Evolutionary conservation across 2,113 vertebrate genomes (phyloP).

Genomic region (Micronycteris hirsuta): DNA sequence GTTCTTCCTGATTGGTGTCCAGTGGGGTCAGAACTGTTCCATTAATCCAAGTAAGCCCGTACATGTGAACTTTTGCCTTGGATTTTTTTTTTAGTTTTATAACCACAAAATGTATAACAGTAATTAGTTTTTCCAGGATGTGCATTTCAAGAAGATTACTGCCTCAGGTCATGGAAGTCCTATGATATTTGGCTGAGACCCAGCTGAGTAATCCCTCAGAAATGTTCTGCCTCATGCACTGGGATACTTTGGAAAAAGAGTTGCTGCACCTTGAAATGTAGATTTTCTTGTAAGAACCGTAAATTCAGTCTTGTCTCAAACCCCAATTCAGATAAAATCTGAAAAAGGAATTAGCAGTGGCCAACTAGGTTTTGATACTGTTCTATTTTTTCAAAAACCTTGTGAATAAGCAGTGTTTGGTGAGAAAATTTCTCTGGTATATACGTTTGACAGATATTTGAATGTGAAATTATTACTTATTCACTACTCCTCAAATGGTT

Average conservation of each 20-base stretch:
- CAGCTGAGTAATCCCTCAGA: neutral
- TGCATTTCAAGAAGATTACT: conserved; percentile 42
- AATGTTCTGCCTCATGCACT: neutral
- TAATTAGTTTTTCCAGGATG: conserved; percentile 47
- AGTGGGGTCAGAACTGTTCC: neutral
- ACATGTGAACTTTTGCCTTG: neutral
- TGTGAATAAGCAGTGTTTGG: neutral
- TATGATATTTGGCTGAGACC: neutral
- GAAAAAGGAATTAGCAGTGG: neutral
- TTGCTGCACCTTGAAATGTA: neutral
- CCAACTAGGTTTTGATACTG: neutral
- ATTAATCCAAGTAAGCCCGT: conserved; percentile 21
- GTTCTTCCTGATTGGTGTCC: neutral
- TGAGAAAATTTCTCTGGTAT: neutral
- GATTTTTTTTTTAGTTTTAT: neutral
- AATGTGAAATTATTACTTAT: neutral
- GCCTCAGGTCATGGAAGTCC: neutral
- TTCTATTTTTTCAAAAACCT: neutral
- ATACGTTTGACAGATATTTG: neutral
- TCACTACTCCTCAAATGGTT: neutral
- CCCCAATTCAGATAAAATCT: conserved; percentile 3
- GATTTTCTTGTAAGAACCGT: conserved; percentile 21
- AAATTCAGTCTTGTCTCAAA: conserved; percentile 40
- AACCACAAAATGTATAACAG: neutral
- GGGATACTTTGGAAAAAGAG: neutral